These are phyloP conservation scores for Anastrepha ludens DNA, from an alignment of 1,140 invertebrate species.

Conservation along the genomic window DNA sequence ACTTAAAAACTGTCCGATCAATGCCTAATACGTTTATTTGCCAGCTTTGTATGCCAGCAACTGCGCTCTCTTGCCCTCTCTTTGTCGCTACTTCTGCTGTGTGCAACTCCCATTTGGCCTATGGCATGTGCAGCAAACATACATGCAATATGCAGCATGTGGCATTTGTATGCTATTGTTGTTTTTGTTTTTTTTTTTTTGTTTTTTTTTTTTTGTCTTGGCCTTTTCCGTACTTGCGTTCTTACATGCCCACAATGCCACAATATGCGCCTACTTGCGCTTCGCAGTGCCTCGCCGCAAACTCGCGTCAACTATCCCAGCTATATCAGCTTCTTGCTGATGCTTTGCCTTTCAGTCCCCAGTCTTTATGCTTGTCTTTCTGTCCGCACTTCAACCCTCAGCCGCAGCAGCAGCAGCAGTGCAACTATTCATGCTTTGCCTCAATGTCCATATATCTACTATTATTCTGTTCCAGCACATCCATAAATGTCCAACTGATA, in stretches of 20 bases:
- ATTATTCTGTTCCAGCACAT: not conserved
- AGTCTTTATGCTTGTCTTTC: slow-evolving; percentile 27
- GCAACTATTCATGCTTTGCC: not conserved
- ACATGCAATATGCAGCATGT: slow-evolving; percentile 25
- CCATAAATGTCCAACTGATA: slow-evolving; percentile 53
- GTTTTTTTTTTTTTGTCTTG: slow-evolving; percentile 6
- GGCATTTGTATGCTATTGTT: slow-evolving; percentile 27
- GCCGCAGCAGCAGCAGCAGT: not conserved
- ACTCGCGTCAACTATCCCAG: not conserved
- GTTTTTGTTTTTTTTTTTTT: not conserved
- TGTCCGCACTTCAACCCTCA: slow-evolving; percentile 1
- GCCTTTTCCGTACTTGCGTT: slow-evolving; percentile 25
- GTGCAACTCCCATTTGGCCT: slow-evolving; percentile 36
- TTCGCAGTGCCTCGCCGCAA: not conserved
- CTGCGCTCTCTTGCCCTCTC: not conserved
- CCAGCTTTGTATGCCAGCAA: not conserved
- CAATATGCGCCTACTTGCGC: slow-evolving; percentile 10
- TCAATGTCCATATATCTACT: not conserved
- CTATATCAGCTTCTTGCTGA: not conserved
- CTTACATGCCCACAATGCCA: slow-evolving; percentile 1
- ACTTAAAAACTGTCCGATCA: slow-evolving; percentile 42
- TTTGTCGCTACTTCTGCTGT: not conserved
- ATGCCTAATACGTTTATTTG: slow-evolving; percentile 18
- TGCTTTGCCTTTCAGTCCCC: not conserved
- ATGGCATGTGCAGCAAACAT: not conserved